Conservation (phyloP, 1,140 invertebrate species). For the Cataglyphis hispanica region DNA sequence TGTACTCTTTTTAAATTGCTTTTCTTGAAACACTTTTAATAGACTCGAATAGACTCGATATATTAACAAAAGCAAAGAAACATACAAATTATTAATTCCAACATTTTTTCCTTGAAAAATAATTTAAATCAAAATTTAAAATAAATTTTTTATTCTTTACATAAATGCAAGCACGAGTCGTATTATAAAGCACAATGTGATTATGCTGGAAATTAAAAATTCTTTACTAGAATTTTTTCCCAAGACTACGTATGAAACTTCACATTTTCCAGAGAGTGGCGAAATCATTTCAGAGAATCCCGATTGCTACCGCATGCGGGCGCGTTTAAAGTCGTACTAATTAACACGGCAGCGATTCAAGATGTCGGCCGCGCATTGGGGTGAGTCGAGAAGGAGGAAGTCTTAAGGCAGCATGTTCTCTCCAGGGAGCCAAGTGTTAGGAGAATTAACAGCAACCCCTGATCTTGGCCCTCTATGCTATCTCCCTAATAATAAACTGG, state of each 20-base stretch:
- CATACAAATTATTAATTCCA: neutral
- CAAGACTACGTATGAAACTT: conserved; percentile 43
- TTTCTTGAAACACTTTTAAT: neutral
- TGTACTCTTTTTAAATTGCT: neutral
- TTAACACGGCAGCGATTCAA: conserved; percentile 84
- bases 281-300: conserved; percentile 71
- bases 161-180: neutral
- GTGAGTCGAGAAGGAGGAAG: conserved; percentile 79
- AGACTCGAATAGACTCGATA: no score
- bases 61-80: neutral
- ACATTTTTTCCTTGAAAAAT: neutral
- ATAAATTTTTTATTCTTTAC: neutral
- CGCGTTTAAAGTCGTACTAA: conserved; percentile 83
- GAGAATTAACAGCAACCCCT: conserved; percentile 86
- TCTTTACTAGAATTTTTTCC: conserved; percentile 28
- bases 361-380: conserved; percentile 74
- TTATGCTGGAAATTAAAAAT: conserved; percentile 24
- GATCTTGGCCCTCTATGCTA: conserved; percentile 84
- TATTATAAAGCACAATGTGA: neutral
- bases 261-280: conserved; percentile 62
- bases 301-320: conserved; percentile 75
- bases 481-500: conserved; percentile 87
- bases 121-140: neutral
- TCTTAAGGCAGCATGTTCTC: conserved; percentile 85
- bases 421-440: conserved; percentile 83